Evolutionary conservation across 1,140 invertebrate genomes (phyloP).

Genomic region (Drosophila sucinea): DNA sequence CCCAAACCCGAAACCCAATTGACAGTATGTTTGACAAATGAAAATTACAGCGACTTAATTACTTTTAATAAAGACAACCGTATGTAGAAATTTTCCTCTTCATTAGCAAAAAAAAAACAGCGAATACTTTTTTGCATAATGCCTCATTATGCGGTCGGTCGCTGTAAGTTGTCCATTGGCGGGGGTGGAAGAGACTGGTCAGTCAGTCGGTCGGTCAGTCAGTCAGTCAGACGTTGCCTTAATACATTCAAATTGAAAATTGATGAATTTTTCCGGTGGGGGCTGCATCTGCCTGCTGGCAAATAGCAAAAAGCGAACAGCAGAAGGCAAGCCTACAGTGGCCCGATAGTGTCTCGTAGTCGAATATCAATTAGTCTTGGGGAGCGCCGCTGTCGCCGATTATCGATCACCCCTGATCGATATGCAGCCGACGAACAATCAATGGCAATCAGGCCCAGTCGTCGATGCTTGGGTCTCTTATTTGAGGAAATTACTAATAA

Average conservation of each 20-base stretch:
- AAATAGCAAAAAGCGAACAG: background rate
- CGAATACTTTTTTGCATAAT: slow-evolving; percentile 72
- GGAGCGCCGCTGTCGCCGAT: slow-evolving; percentile 20
- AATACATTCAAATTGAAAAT: slow-evolving; percentile 82
- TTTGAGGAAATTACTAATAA: slow-evolving; percentile 76
- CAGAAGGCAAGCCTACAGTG: too few species aligned
- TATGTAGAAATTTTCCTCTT: slow-evolving; percentile 65
- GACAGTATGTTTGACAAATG: slow-evolving; percentile 62
- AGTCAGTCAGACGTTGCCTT: slow-evolving; percentile 50
- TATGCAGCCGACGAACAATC: slow-evolving; percentile 44
- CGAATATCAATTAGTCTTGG: slow-evolving; percentile 59
- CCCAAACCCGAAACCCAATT: slow-evolving; percentile 27
- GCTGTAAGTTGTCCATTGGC: background rate
- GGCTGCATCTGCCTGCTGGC: slow-evolving; percentile 33
- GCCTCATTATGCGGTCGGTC: slow-evolving; percentile 65
- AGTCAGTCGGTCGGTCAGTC: slow-evolving; percentile 14
- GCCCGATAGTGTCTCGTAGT: slow-evolving; percentile 33
- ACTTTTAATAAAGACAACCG: slow-evolving; percentile 82
- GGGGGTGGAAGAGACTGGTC: background rate
- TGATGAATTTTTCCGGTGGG: slow-evolving; percentile 81
- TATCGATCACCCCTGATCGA: slow-evolving; percentile 36
- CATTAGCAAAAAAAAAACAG: slow-evolving; percentile 69
- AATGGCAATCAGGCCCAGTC: slow-evolving; percentile 38
- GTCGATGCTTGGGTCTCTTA: slow-evolving; percentile 23
- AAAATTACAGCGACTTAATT: slow-evolving; percentile 79